A percentile compares a stretch with the other conserved stretches of the same genome.
Conservation (phyloP, 2,888 invertebrate genomes). For the Hirudinaria manillensis region DNA sequence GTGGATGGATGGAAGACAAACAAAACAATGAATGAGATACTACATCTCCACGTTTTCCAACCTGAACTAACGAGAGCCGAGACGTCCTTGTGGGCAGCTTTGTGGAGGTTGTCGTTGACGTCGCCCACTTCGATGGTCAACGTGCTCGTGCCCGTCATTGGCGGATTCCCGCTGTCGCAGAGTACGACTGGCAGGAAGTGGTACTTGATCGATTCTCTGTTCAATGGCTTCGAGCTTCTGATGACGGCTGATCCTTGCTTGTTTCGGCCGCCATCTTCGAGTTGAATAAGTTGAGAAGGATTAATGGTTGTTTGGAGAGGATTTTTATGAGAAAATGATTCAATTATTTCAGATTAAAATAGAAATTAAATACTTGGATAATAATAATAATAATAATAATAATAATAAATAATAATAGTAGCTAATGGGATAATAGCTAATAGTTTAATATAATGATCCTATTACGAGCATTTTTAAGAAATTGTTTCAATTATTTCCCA, state of each 20-base stretch:
- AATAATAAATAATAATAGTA: no score
- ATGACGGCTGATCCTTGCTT: conserved; percentile 87
- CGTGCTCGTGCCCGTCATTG: conserved; percentile 80
- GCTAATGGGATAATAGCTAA: no score
- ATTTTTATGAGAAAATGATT: not conserved
- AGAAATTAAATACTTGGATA: not conserved
- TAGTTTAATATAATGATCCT: no score
- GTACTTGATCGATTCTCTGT: conserved; percentile 90
- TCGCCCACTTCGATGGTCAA: conserved; percentile 92
- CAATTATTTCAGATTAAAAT: not conserved
- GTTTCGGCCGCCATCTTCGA: conserved; percentile 40
- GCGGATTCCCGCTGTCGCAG: conserved; percentile 89
- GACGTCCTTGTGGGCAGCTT: conserved; percentile 89
- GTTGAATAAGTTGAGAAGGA: not conserved
- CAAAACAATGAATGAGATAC: not conserved
- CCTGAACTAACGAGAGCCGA: conserved; percentile 85
- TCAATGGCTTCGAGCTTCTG: conserved; percentile 84
- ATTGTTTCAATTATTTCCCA: no score
- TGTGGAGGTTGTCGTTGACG: conserved; percentile 97
- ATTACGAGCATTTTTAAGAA: no score
- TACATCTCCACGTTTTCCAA: not conserved
- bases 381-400: no score
- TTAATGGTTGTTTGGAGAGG: not conserved
- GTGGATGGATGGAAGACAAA: not conserved
- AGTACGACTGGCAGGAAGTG: conserved; percentile 94